phyloP scores from a whole-genome alignment of 2,113 vertebrate genomes.

The Upupa epops region DNA sequence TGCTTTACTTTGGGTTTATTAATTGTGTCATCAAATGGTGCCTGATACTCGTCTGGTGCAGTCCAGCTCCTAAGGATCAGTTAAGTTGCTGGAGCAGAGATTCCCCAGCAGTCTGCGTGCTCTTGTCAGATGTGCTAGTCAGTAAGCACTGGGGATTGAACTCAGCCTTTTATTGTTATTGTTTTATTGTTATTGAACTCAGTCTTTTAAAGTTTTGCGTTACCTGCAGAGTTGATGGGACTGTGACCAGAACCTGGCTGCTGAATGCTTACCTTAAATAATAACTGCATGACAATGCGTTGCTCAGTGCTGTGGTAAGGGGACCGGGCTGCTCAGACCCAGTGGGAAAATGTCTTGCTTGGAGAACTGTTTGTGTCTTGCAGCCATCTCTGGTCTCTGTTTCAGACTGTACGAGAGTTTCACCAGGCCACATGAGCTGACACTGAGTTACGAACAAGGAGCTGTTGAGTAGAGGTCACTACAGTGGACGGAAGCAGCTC shows the following conservation, averaged over 20 bases:
- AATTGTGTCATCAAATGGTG: neutral
- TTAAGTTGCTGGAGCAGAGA: neutral
- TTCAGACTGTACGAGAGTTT: neutral
- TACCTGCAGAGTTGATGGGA: neutral
- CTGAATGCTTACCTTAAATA: neutral
- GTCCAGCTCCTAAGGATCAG: neutral
- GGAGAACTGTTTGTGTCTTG: neutral
- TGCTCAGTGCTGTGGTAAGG: neutral
- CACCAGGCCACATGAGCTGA: neutral
- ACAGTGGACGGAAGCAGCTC: neutral
- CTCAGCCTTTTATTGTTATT: no score
- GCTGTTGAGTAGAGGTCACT: neutral
- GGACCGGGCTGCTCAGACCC: neutral
- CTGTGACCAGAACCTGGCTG: neutral
- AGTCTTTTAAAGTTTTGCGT: neutral
- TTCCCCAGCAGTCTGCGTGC: neutral
- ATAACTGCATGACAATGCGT: neutral
- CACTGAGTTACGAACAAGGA: neutral
- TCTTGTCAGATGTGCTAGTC: neutral
- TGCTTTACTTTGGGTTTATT: neutral
- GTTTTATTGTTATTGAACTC: accelerated
- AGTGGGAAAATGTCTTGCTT: neutral
- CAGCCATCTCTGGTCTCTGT: neutral
- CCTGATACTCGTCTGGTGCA: neutral
- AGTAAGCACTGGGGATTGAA: neutral